Evolutionary conservation across 2,797 vertebrate species (phyloP).

Genomic region (Hirundo rustica): DNA sequence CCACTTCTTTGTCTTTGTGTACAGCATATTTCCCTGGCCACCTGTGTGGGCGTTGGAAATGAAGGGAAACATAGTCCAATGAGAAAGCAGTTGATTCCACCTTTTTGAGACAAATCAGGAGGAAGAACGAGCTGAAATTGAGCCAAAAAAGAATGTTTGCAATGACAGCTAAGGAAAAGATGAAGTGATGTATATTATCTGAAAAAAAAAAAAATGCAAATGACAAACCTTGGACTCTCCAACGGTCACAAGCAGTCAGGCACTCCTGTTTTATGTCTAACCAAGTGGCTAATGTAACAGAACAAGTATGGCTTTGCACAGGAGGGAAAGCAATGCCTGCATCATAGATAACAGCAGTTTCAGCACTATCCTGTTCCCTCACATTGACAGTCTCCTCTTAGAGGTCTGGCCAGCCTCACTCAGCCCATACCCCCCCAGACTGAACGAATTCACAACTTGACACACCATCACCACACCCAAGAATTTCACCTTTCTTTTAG

Average conservation of each 20-base stretch:
- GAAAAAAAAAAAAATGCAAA: background rate
- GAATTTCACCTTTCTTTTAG: background rate
- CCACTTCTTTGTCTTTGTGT: background rate
- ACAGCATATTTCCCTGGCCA: background rate
- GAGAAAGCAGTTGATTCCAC: background rate
- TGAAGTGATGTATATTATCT: background rate
- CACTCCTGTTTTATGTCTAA: background rate
- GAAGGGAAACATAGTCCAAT: background rate
- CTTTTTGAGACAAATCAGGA: background rate
- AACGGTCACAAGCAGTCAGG: background rate
- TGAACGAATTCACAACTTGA: background rate
- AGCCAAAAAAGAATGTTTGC: background rate
- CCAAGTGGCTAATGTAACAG: background rate
- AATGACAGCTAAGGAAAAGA: background rate
- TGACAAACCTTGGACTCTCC: background rate
- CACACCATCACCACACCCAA: background rate
- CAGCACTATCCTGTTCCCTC: background rate
- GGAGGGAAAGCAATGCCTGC: background rate
- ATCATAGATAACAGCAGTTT: background rate
- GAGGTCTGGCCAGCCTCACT: background rate
- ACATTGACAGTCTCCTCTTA: background rate
- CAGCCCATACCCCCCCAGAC: background rate
- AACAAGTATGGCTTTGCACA: background rate
- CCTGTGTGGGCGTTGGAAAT: rapidly evolving
- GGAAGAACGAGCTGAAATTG: background rate